phyloP scores from a whole-genome alignment of 2,113 vertebrate genomes.

The Theristicus caerulescens region DNA sequence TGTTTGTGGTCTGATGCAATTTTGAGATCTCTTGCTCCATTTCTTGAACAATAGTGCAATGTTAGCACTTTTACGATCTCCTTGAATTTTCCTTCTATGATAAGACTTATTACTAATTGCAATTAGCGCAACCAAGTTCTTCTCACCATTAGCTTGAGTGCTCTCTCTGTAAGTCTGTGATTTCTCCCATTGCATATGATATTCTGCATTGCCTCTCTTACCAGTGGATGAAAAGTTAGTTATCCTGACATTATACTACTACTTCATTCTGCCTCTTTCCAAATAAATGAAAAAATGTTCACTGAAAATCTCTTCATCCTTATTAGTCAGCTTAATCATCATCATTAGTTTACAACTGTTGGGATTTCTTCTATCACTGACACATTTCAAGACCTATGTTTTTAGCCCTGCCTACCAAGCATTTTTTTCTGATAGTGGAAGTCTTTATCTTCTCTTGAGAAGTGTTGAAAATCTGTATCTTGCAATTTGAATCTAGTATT shows the following conservation, averaged over 20 bases:
- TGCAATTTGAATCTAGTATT: background rate
- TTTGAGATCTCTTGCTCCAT: background rate
- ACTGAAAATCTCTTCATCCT: background rate
- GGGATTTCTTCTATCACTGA: background rate
- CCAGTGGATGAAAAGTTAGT: background rate
- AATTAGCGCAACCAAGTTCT: background rate
- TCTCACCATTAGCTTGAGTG: background rate
- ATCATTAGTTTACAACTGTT: background rate
- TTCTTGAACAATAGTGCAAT: background rate
- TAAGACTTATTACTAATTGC: background rate
- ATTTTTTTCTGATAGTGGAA: background rate
- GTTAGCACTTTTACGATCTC: background rate
- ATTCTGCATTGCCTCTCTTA: background rate
- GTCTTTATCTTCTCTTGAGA: background rate
- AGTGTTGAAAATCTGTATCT: background rate
- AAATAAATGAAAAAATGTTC: background rate
- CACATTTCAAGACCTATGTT: background rate
- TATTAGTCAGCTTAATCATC: background rate
- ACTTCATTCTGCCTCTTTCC: background rate
- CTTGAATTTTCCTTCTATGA: background rate
- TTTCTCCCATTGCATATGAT: background rate
- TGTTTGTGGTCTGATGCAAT: background rate
- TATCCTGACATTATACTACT: background rate
- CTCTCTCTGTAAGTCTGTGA: background rate
- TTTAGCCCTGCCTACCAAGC: background rate